Base-by-base conservation (phyloP, 2,888 invertebrate genomes). In the Clostera curtula region DNA sequence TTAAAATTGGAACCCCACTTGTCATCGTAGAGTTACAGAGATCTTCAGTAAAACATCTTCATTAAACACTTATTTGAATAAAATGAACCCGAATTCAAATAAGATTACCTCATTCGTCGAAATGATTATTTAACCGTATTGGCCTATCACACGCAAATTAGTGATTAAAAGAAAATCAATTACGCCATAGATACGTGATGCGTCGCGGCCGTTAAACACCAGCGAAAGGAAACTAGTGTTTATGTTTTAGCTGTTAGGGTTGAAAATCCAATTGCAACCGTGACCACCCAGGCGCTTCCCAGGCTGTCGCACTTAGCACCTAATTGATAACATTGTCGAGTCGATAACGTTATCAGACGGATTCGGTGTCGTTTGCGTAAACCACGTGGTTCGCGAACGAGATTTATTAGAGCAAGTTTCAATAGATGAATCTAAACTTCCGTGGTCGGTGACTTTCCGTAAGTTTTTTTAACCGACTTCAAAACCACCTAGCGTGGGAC, bases 251-350 rank as follows among this genome's bases (percentile, higher is more conserved):
- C 11, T 4, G 0, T 20, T 41, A 52, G 24, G 34, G 40, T 39
- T 29, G 9, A 29, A 31, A 48, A 31, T 50, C 2, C 14, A 9
- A 3, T 33, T 27, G 6, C 5, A 16, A 1, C 0, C 12, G 3
- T 25, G 65, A 49, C 64, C 64, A 63, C 61, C 62, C 63, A 60
- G 31, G 46, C 38, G 25, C 37, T 62, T 59, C 60, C 46, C 59
- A 63, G 52, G 56, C 55, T 52, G 52, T 50, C 54, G 44, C 30
- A 18, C 27, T 43, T 53, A 46, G 42, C 49, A 45, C 50, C 52
- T 45, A 43, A 43, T 39, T 49, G 65, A 68, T 67, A 67, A 63
- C 58, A 50, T 46, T 52, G 53, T 56, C 45, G 51, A 43, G 39
- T 27, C 30, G 33, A 36, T 53, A 68, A 22, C 21, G 40, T 31